Evolutionary conservation across 2,797 vertebrate species (phyloP).

Genomic region (Erpetoichthys calabaricus): DNA sequence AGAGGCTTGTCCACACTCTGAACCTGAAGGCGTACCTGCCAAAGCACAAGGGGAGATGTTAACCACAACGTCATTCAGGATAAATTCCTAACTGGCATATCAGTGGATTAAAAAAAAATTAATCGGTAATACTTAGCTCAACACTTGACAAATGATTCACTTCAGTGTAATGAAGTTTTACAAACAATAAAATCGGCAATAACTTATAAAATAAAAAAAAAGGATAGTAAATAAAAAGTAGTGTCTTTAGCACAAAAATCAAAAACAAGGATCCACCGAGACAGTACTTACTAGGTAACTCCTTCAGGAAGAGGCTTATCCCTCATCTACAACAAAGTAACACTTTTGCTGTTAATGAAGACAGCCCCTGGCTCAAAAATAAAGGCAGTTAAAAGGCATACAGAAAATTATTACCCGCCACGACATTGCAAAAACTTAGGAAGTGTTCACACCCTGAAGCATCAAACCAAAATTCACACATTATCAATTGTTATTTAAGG

Average conservation of each 20-base stretch:
- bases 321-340: constrained; percentile 90
- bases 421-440: constrained; percentile 23
- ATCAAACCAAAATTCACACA: too few relatives aligned
- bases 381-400: constrained; percentile 53
- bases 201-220: too few relatives aligned
- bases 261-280: constrained; percentile 55
- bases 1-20: constrained; percentile 77
- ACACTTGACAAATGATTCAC: too few relatives aligned
- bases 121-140: too few relatives aligned
- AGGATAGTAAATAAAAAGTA: too few relatives aligned
- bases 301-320: constrained; percentile 76
- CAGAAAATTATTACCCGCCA: constrained; percentile 17
- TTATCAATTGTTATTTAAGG: too few relatives aligned
- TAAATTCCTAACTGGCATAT: too few relatives aligned
- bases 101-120: too few relatives aligned
- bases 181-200: too few relatives aligned
- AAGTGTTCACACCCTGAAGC: too few relatives aligned
- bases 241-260: too few relatives aligned
- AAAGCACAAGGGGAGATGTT: background rate
- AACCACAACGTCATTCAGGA: background rate
- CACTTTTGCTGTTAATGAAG: constrained; percentile 76
- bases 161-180: too few relatives aligned
- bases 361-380: constrained; percentile 64
- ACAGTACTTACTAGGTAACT: constrained; percentile 88
- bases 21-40: constrained; percentile 88